A percentile compares a stretch with the other conserved stretches of the same genome.
Conservation (phyloP, 2,113 vertebrate genomes). For the Lucifuga dentata region DNA sequence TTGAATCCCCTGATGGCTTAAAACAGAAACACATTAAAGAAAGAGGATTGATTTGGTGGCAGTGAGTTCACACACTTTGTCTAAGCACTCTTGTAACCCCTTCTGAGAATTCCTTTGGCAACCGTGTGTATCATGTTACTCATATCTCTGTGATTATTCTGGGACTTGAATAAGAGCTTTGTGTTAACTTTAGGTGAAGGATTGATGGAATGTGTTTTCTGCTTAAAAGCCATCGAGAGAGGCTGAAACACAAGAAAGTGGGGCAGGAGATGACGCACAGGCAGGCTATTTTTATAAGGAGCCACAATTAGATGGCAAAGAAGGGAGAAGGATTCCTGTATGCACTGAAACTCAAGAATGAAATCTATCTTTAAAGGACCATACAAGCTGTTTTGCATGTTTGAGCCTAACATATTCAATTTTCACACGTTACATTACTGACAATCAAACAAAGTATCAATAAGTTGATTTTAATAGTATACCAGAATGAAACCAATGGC, state of each 20-base stretch:
- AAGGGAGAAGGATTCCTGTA: conserved; percentile 7
- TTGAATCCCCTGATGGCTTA: conserved; percentile 31
- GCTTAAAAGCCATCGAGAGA: conserved; percentile 26
- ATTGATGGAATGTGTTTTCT: conserved; percentile 21
- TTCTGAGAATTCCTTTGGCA: conserved; percentile 31
- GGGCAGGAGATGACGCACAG: conserved; percentile 63
- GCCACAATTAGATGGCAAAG: conserved; percentile 37
- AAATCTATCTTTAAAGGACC: too few relatives aligned
- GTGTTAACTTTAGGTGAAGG: conserved; percentile 25
- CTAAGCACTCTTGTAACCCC: conserved; percentile 26
- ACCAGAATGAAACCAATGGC: too few relatives aligned
- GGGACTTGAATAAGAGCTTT: conserved; percentile 19
- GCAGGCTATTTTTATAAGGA: conserved; percentile 17
- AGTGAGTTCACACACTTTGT: conserved; percentile 45
- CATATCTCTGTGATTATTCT: conserved; percentile 31
- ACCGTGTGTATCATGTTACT: conserved; percentile 28
- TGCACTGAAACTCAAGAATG: conserved; percentile 1
- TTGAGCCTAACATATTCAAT: too few relatives aligned
- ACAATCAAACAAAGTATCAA: too few relatives aligned
- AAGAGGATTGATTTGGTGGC: conserved; percentile 15
- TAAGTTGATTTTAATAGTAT: too few relatives aligned
- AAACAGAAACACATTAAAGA: conserved; percentile 36
- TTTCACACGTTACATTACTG: too few relatives aligned
- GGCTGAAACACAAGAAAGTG: conserved; percentile 38
- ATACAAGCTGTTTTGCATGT: too few relatives aligned